Percentiles rank a stretch among this genome's conserved stretches.
phyloP scores from a whole-genome alignment of 2,888 invertebrate genomes.

The Lasioglossum oenotherae region DNA sequence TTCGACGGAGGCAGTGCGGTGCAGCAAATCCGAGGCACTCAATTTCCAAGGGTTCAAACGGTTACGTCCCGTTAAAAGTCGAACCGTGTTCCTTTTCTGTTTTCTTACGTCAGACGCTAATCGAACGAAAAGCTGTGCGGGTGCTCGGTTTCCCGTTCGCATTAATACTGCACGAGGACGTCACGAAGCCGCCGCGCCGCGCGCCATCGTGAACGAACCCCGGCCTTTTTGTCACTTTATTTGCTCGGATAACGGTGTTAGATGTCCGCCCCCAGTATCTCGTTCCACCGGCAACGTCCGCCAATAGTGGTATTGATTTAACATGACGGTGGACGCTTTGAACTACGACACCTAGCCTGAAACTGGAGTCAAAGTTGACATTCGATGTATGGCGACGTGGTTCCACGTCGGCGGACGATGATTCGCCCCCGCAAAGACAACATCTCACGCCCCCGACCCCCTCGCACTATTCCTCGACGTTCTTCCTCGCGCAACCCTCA shows the following conservation, averaged over 20 bases:
- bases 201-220: background rate
- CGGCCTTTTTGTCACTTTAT: conserved; percentile 38
- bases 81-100: background rate
- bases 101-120: background rate
- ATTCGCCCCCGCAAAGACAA: conserved; percentile 23
- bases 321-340: conserved; percentile 58
- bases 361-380: conserved; percentile 53
- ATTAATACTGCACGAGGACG: background rate
- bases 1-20: background rate
- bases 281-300: conserved; percentile 18
- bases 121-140: background rate
- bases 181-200: background rate
- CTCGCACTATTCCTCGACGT: background rate
- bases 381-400: conserved; percentile 24
- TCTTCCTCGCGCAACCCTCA: background rate
- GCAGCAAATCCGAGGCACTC: background rate
- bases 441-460: background rate
- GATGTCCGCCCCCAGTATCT: conserved; percentile 32
- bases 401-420: background rate
- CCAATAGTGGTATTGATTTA: conserved; percentile 64
- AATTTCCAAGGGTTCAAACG: background rate
- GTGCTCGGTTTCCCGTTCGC: background rate
- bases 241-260: conserved; percentile 36
- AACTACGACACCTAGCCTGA: conserved; percentile 54
- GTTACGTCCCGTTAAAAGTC: background rate